Evolutionary conservation across 2,797 vertebrate species (phyloP), one percentile per base, ranked within the genome.

Genomic region (Anabas testudineus): DNA sequence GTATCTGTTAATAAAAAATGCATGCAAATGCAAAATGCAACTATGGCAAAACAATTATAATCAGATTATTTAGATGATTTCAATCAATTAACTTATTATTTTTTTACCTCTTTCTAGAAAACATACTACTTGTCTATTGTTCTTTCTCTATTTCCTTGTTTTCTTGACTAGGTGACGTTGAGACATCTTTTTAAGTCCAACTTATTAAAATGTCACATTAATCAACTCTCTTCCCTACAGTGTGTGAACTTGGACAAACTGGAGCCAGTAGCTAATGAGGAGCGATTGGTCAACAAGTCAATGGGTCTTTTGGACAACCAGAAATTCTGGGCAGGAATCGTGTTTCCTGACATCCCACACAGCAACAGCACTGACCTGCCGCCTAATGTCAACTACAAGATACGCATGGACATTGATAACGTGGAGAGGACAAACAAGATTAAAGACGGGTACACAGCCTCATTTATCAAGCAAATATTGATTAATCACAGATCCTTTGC

Each of bases 361-460:
- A 82, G 92, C n/a, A 89, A 90, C 82, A 95, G 95, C 19, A 66
- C 87, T 0, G 93, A 96, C 30, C 88, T 99, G 67, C 97, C 98
- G 6, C 83, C 89, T 0, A 96, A 98, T 0, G 93, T 99, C 81
- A 97, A 96, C 84, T 99, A 99, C 84, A 99, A 99, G 91, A 99
- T 99, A 74, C 96, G 98, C 63, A 99, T 99, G 98, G 98, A 99
- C 85, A 99, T 99, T 0, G 98, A 99, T 86, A 99, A 97, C 0
- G 98, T 99, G 73, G 97, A 99, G 87, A 95, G 98, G 77, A 99
- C 98, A 0, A 99, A 99, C 85, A 99, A 99, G 90, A 99, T 99
- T 75, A 99, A 97, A 87, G 98, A 99, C 0, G 95, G 93, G 98
- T 99, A 88, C 90, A 95, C 43, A n/a, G 4, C 18, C 0, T 7